Evolutionary conservation across 2,113 vertebrate genomes (phyloP).

Genomic region (Coptodon rendalli): DNA sequence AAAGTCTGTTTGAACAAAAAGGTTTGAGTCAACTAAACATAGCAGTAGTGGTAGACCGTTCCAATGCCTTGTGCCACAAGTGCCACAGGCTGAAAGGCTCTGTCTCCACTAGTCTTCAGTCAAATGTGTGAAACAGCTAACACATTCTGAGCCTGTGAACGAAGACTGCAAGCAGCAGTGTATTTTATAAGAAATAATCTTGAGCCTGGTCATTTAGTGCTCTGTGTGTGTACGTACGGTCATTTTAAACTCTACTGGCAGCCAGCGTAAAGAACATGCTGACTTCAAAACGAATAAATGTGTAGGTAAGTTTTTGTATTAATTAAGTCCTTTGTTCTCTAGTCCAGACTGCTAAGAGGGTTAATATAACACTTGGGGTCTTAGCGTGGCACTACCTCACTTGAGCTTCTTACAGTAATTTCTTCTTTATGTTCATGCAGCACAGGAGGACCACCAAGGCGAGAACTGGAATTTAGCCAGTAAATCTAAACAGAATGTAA

Average conservation of each 20-base stretch:
- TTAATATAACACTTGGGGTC: conserved; percentile 10
- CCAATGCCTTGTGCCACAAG: background rate
- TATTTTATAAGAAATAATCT: background rate
- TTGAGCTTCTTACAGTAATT: conserved; percentile 17
- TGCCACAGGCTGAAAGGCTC: background rate
- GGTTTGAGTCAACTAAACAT: background rate
- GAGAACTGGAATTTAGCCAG: background rate
- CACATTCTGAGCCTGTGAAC: background rate
- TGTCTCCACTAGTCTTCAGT: background rate
- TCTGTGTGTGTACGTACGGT: background rate
- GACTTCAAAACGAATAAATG: background rate
- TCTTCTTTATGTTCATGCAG: conserved; percentile 13
- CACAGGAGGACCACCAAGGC: conserved; percentile 6
- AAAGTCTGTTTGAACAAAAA: background rate
- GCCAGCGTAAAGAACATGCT: background rate
- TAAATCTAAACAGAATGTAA: background rate
- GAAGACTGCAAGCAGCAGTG: background rate
- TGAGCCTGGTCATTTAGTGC: background rate
- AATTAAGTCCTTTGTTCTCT: conserved; percentile 30
- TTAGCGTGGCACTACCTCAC: background rate
- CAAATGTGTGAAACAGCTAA: background rate
- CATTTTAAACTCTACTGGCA: background rate
- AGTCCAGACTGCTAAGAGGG: conserved; percentile 27
- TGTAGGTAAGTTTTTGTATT: conserved; percentile 12
- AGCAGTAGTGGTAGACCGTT: background rate